Percentiles rank a stretch among this genome's conserved stretches.
Evolutionary conservation across 2,888 invertebrate species (phyloP).

Genomic region (Parnassius smintheus): DNA sequence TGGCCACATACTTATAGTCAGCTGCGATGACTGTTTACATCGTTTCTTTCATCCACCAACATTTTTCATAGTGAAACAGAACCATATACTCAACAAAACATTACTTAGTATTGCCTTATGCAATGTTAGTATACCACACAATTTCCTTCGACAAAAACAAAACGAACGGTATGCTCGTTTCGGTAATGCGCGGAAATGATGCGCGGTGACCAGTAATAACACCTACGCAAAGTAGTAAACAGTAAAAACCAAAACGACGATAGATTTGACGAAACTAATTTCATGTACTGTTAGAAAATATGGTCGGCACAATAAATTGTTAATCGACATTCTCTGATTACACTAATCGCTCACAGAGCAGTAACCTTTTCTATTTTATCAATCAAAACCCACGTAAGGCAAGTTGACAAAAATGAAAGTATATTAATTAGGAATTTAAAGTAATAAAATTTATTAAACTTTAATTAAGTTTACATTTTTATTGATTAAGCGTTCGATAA

Average conservation of each 20-base stretch:
- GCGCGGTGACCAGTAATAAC: constrained; percentile 58
- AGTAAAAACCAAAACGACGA: constrained; percentile 67
- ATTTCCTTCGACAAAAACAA: constrained; percentile 61
- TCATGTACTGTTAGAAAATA: constrained; percentile 66
- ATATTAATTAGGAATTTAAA: constrained; percentile 28
- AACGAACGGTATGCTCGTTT: constrained; percentile 49
- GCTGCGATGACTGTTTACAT: constrained; percentile 70
- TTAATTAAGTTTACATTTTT: neutral
- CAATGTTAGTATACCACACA: constrained; percentile 49
- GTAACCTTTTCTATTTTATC: constrained; percentile 23
- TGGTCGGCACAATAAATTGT: constrained; percentile 46
- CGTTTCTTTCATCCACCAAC: constrained; percentile 50
- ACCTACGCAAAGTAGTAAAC: constrained; percentile 62
- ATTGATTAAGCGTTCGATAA: no score
- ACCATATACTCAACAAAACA: constrained; percentile 50
- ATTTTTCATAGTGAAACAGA: constrained; percentile 50
- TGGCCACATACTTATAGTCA: constrained; percentile 72
- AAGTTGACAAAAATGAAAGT: constrained; percentile 24
- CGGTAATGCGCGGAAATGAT: constrained; percentile 66
- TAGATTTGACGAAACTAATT: constrained; percentile 71
- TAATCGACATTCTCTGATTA: constrained; percentile 25
- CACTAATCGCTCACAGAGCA: constrained; percentile 13
- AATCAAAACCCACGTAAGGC: constrained; percentile 29
- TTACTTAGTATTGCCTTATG: constrained; percentile 39
- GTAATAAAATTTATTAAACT: constrained; percentile 27